These are phyloP conservation scores for Trachemys scripta DNA, from an alignment of 2,113 vertebrate species.

Conservation along the genomic window DNA sequence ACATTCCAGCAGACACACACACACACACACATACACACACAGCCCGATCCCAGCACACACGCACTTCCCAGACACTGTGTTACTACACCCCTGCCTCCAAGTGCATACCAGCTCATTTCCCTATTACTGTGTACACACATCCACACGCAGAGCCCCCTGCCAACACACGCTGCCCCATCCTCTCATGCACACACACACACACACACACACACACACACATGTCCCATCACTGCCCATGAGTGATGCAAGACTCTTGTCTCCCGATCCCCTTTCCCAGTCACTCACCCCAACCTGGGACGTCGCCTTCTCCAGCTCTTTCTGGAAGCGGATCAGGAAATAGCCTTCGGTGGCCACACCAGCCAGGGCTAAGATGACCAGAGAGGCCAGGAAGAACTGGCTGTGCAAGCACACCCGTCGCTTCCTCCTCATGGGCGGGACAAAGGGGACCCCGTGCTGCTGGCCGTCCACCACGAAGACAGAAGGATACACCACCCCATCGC, in stretches of 20 bases:
- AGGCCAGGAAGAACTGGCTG: slow-evolving; percentile 67
- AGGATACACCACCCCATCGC: slow-evolving; percentile 30
- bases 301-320: slow-evolving; percentile 19
- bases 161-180: background rate
- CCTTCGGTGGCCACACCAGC: slow-evolving; percentile 77
- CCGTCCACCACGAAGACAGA: slow-evolving; percentile 83
- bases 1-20: background rate
- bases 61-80: background rate
- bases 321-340: slow-evolving; percentile 77
- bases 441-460: slow-evolving; percentile 27
- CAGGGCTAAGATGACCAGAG: slow-evolving; percentile 77
- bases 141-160: background rate
- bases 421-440: slow-evolving; percentile 43
- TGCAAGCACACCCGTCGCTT: background rate
- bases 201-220: background rate
- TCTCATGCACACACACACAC: background rate
- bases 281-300: slow-evolving; percentile 17
- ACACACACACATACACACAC: background rate
- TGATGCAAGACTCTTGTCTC: background rate
- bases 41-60: background rate
- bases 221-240: too few species aligned
- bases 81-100: too few species aligned
- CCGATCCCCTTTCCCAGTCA: background rate
- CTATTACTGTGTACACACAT: background rate
- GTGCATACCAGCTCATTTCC: background rate